Evolutionary conservation across 1,140 invertebrate genomes (phyloP).

Genomic region (Apocrypta bakeri): DNA sequence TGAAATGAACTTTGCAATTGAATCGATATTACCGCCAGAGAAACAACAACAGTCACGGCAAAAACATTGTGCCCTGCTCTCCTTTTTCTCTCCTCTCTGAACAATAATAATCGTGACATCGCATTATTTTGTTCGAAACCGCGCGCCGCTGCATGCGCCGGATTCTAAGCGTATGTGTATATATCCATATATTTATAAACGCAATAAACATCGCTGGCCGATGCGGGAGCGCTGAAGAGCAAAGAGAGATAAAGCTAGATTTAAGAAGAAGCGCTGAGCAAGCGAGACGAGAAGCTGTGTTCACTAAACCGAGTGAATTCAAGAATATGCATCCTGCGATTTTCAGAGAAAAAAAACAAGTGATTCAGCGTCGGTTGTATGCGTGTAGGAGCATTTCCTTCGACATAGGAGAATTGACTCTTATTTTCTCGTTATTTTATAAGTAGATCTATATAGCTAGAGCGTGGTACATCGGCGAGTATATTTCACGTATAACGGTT

Average conservation of each 20-base stretch:
- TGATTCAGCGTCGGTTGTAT: constrained; percentile 21
- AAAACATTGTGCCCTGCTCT: not conserved
- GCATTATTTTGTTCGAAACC: constrained; percentile 7
- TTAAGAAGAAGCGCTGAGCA: constrained; percentile 31
- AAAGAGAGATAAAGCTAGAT: not conserved
- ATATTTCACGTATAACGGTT: not conserved
- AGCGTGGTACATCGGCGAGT: too few relatives aligned
- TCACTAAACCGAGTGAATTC: constrained; percentile 4
- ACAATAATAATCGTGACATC: not conserved
- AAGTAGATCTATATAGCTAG: too few relatives aligned
- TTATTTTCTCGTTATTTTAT: too few relatives aligned
- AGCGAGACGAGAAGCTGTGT: not conserved
- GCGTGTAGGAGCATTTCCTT: too few relatives aligned
- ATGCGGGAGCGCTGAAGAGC: not conserved
- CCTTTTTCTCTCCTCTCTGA: not conserved
- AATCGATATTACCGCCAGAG: constrained; percentile 25
- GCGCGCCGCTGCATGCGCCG: not conserved
- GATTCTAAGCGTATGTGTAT: not conserved
- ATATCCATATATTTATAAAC: constrained; percentile 36
- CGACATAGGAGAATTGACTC: too few relatives aligned
- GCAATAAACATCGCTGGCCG: not conserved
- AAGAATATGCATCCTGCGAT: constrained; percentile 3
- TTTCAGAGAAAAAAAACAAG: constrained; percentile 25
- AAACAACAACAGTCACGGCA: constrained; percentile 14
- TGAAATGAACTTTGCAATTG: constrained; percentile 43